Base-by-base conservation (phyloP, 2,797 vertebrate species). In the Gadopsis marmoratus region DNA sequence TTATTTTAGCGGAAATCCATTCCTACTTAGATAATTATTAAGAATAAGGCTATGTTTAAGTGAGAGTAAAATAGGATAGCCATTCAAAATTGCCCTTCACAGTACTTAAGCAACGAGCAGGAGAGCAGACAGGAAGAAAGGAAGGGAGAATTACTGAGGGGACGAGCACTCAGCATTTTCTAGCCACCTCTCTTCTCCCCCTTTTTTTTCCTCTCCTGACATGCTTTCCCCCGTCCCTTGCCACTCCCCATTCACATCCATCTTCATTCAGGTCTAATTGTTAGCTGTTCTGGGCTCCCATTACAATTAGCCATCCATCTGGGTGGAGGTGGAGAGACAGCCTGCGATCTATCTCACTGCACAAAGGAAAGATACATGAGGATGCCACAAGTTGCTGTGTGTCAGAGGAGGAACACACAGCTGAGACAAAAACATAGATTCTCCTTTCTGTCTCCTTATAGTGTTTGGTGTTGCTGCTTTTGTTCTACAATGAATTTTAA, bases 291-390 rank as follows among this genome's bases (percentile, higher is more conserved):
- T 83, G 88, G 73, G 90, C 79, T 89, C 90, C 88, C 85, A 78
- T 89, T 89, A 91, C 89, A 93, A 93, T 93, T 94, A 93, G 78
- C 78, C 84, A 83, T 92, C 91, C 91, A 91, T 93, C 93, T 93
- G 91, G 84, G 86, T 70, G 79, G 81, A 64, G 79, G 83, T 54
- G 67, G 78, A 85, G 53, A 86, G 76, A 85, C 85, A 83, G 81
- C 55, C 61, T 39, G 86, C 70, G 82, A 87, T 92, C 80, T 62
- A 76, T 90, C 87, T 82, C 67, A 66, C 58, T 60, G 26, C 83
- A 84, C 86, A 74, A 73, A 79, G 72, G 79, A 77, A 71, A 87
- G 84, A 76, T 79, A 47, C 88, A 86, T 23, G 69, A 81, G 66
- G 78, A 88, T 70, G 59, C 82, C 86, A 88, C 85, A 58, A 78